Evolutionary conservation across 2,797 vertebrate species (phyloP).

Genomic region (Erithacus rubecula): DNA sequence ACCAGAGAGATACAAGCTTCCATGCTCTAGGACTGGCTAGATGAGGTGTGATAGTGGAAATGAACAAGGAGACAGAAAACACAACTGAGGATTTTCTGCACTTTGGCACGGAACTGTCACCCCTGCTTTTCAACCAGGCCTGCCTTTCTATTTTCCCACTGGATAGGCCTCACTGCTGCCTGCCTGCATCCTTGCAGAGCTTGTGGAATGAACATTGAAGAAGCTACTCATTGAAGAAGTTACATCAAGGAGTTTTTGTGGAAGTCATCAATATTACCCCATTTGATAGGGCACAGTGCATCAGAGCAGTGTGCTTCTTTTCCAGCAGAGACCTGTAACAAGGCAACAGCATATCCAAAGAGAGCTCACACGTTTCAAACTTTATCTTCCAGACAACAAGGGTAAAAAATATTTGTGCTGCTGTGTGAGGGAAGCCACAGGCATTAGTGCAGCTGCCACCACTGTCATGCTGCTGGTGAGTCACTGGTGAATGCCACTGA

Average conservation of each 20-base stretch:
- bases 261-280: neutral
- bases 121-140: neutral
- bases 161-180: fast-evolving
- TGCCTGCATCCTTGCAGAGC: neutral
- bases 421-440: neutral
- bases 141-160: neutral
- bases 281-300: neutral
- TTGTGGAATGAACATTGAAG: neutral
- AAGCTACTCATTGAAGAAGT: neutral
- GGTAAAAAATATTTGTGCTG: neutral
- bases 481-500: neutral
- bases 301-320: neutral
- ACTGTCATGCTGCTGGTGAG: neutral
- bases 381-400: neutral
- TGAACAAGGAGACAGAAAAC: neutral
- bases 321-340: neutral
- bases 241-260: neutral
- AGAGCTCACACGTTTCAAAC: neutral
- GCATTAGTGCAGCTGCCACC: neutral
- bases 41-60: neutral
- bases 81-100: neutral
- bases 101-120: neutral
- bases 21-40: neutral
- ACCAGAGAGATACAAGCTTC: fast-evolving
- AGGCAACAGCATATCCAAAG: neutral